Evolutionary conservation across 2,797 vertebrate species (phyloP), one percentile per base, ranked within the genome.

Genomic region (Taenioides sp.): DNA sequence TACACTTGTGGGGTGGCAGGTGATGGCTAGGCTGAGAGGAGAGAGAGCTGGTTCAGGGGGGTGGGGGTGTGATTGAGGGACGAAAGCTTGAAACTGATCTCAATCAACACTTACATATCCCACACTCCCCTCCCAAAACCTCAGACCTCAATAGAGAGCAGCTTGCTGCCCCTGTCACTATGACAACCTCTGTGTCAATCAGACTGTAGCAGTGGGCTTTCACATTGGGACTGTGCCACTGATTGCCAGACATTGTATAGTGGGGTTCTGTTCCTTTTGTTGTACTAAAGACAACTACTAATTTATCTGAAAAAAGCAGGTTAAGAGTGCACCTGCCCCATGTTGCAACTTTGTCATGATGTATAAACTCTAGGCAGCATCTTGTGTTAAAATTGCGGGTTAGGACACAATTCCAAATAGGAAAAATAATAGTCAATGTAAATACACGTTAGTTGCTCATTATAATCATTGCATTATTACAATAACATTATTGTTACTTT

Each of bases 101-200:
- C 87, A 90, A 88, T 85, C 87, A 89, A 88, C 88, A 89, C 84
- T 84, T 85, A 84, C 88, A 89, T 86, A 80, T 89, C 80, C 80
- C 78, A 82, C 66, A 40, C 69, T 65, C 75, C 62, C 28, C 66
- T n/a, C 52, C 69, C 31, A 69, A 73, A 80, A 80, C 79, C 78
- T 74, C 68, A 86, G 87, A 80, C 77, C 87, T 87, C 85, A 88
- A 85, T 82, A 80, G 88, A 82, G 81, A 87, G 73, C 84, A 88
- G 86, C 88, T 87, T 89, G 84, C 85, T 79, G 40, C 67, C 81
- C 65, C 64, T 76, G 85, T 92, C 86, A 84, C 91, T 89, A 91
- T 89, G 91, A 91, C 89, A 91, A 90, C 91, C 79, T 76, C 85
- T 82, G 90, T 90, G 91, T 91, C 91, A 91, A 90, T 91, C 90